Evolutionary conservation across 2,888 invertebrate genomes (phyloP).

Genomic region (Chrysina gloriosa): DNA sequence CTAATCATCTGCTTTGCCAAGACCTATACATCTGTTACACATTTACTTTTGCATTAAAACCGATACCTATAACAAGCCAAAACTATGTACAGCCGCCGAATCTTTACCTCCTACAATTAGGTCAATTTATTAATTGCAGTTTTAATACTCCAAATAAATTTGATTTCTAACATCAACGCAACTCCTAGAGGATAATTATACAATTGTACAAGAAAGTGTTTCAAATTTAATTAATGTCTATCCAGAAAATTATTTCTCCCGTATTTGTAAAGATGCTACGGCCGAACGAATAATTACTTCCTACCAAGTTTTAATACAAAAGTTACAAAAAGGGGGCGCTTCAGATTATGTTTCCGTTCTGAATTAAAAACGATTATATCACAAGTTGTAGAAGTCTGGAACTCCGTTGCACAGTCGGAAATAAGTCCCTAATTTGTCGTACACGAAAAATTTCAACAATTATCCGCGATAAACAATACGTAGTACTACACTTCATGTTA

Average conservation of each 20-base stretch:
- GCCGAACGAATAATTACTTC: not conserved
- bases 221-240: not conserved
- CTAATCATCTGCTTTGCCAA: too few relatives aligned
- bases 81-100: too few relatives aligned
- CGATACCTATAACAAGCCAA: too few relatives aligned
- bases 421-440: not conserved
- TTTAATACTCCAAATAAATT: too few relatives aligned
- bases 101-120: too few relatives aligned
- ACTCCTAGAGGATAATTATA: too few relatives aligned
- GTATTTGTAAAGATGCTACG: not conserved
- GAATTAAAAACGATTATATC: conserved; percentile 24
- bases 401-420: conserved; percentile 28
- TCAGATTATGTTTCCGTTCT: not conserved
- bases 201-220: too few relatives aligned
- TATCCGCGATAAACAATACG: not conserved
- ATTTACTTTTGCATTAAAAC: too few relatives aligned
- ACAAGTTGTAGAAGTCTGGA: conserved; percentile 29
- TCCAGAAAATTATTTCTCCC: too few relatives aligned
- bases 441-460: not conserved
- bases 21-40: too few relatives aligned
- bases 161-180: too few relatives aligned
- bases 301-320: conserved; percentile 12
- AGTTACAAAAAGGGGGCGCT: conserved; percentile 1
- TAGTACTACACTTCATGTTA: not conserved
- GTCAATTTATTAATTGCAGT: too few relatives aligned